phyloP scores from a whole-genome alignment of 2,113 vertebrate genomes.

The Tapirus terrestris region DNA sequence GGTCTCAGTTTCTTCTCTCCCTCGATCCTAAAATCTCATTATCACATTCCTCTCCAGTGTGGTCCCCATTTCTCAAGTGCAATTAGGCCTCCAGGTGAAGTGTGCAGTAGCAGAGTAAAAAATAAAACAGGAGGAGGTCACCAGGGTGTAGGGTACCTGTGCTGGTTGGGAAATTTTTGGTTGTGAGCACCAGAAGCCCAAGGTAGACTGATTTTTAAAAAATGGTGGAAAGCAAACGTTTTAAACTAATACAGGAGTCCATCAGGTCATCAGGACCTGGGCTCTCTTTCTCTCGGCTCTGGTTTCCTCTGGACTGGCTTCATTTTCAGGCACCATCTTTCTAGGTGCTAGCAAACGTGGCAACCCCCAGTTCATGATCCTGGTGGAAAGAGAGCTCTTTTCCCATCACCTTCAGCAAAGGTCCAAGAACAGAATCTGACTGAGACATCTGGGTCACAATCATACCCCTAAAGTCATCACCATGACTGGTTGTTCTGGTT shows the following conservation, averaged over 20 bases:
- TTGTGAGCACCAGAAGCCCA: background rate
- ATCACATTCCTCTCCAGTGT: background rate
- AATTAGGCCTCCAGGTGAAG: background rate
- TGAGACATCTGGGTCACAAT: background rate
- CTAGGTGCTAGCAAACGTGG: rapidly evolving
- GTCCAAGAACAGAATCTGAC: background rate
- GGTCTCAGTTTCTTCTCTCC: background rate
- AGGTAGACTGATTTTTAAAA: background rate
- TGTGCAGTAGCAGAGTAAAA: background rate
- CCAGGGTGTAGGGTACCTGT: background rate
- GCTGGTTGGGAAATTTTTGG: rapidly evolving
- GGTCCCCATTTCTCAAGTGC: background rate
- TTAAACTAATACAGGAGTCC: background rate
- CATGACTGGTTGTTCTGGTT: rapidly evolving
- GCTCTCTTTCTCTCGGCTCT: rapidly evolving
- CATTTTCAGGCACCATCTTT: too few relatives aligned
- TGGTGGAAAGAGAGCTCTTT: background rate
- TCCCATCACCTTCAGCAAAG: rapidly evolving
- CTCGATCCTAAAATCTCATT: background rate
- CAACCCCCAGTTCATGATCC: rapidly evolving
- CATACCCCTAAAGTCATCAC: rapidly evolving
- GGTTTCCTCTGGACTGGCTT: background rate
- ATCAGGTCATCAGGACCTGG: background rate
- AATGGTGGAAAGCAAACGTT: background rate
- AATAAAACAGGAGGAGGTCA: background rate